These are phyloP conservation scores for Thereva unica DNA, from an alignment of 2,888 invertebrate genomes.

Conservation along the genomic window DNA sequence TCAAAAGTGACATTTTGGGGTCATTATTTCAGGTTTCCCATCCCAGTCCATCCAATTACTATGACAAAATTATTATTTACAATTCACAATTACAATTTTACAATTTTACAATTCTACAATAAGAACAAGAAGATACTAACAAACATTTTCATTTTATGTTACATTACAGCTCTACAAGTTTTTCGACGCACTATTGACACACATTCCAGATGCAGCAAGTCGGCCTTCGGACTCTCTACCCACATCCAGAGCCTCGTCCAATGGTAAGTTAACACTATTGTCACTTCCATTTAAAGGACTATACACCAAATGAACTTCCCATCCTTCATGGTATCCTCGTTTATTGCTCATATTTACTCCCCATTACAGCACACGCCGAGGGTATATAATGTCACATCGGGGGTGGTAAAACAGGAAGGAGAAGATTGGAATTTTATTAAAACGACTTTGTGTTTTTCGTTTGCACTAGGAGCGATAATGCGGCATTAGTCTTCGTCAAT, in stretches of 20 bases:
- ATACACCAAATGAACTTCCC: neutral
- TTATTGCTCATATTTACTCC: too few relatives aligned
- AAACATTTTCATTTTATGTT: slow-evolving; percentile 42
- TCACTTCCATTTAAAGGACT: neutral
- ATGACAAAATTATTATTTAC: too few relatives aligned
- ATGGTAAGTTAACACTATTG: slow-evolving; percentile 56
- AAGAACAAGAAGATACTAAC: neutral
- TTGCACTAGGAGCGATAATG: neutral
- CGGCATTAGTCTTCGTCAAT: slow-evolving; percentile 8
- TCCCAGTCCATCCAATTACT: too few relatives aligned
- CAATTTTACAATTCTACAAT: neutral
- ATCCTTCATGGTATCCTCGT: too few relatives aligned
- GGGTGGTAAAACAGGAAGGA: neutral
- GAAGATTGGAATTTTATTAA: neutral
- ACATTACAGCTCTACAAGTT: slow-evolving; percentile 86
- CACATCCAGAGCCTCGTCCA: slow-evolving; percentile 69
- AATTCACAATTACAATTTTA: too few relatives aligned
- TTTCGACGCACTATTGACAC: slow-evolving; percentile 87
- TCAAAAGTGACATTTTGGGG: too few relatives aligned
- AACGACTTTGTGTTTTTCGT: too few relatives aligned
- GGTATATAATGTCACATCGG: neutral
- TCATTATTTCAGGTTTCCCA: too few relatives aligned
- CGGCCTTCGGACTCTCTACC: slow-evolving; percentile 65
- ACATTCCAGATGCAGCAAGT: slow-evolving; percentile 72
- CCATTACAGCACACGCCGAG: too few relatives aligned